These are phyloP conservation scores for Scaptomyza montana DNA, from an alignment of 1,140 invertebrate genomes.

Conservation along the genomic window DNA sequence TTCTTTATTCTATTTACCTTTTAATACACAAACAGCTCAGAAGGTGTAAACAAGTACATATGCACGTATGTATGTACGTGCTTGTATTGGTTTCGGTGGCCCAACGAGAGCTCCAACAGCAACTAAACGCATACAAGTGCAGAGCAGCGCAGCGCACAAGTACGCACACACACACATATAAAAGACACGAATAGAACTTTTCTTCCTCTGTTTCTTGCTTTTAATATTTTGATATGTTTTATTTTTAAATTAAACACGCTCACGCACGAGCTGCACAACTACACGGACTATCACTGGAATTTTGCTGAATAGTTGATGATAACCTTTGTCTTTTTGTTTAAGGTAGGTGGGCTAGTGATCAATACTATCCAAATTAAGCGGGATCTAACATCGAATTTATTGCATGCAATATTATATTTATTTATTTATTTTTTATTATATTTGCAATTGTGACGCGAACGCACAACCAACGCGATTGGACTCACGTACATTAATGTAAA, in stretches of 20 bases:
- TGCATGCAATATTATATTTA: background rate
- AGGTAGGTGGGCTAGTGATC: background rate
- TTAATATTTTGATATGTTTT: slow-evolving; percentile 75
- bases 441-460: slow-evolving; percentile 28
- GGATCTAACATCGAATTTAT: background rate
- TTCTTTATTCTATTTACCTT: slow-evolving; percentile 76
- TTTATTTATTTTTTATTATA: slow-evolving; percentile 6
- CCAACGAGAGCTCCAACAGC: slow-evolving; percentile 18
- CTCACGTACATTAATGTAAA: slow-evolving; percentile 41
- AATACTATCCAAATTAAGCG: slow-evolving; percentile 6
- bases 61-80: slow-evolving; percentile 44
- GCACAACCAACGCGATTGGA: slow-evolving; percentile 39
- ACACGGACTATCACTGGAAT: slow-evolving; percentile 26
- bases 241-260: slow-evolving; percentile 70
- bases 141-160: slow-evolving; percentile 26
- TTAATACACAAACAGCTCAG: slow-evolving; percentile 63
- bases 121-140: slow-evolving; percentile 22
- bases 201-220: slow-evolving; percentile 56
- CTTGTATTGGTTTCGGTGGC: slow-evolving; percentile 39
- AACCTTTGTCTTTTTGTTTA: slow-evolving; percentile 13
- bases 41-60: slow-evolving; percentile 65
- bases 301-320: slow-evolving; percentile 12
- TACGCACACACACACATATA: slow-evolving; percentile 3
- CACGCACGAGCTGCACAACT: slow-evolving; percentile 18
- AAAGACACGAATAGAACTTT: slow-evolving; percentile 35